These are phyloP conservation scores for Deroplatys truncata DNA, from an alignment of 2,888 invertebrate species.

Conservation along the genomic window DNA sequence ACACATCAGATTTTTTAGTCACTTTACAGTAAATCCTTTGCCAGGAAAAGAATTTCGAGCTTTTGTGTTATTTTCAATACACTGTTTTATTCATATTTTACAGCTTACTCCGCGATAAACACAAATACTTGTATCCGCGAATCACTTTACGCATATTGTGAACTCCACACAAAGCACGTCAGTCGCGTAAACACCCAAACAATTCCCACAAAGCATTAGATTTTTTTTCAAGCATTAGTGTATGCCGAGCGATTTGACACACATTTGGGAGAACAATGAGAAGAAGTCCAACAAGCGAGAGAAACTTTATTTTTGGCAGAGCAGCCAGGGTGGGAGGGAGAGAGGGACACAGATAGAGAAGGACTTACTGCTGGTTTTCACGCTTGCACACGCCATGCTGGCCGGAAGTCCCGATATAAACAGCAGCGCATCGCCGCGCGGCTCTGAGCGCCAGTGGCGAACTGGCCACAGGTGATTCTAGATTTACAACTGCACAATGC, in stretches of 20 bases:
- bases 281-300: not conserved
- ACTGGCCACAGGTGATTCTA: not conserved
- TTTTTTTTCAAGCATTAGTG: not conserved
- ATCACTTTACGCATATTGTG: no score
- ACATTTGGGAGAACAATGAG: not conserved
- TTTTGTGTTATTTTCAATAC: no score
- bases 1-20: no score
- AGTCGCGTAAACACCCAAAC: no score
- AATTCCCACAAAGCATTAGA: no score
- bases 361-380: not conserved
- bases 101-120: no score
- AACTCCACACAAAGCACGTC: no score
- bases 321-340: not conserved
- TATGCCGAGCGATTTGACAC: not conserved
- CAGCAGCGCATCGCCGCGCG: conserved; percentile 3
- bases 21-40: no score
- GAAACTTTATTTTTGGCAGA: conserved; percentile 14
- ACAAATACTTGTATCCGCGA: no score
- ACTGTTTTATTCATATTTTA: no score
- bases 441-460: not conserved
- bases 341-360: not conserved
- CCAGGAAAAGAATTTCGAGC: no score
- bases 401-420: conserved; percentile 19
- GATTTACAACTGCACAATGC: no score
- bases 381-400: conserved; percentile 14